phyloP scores from a whole-genome alignment of 2,797 vertebrate species.

The Pangasius krempfi region DNA sequence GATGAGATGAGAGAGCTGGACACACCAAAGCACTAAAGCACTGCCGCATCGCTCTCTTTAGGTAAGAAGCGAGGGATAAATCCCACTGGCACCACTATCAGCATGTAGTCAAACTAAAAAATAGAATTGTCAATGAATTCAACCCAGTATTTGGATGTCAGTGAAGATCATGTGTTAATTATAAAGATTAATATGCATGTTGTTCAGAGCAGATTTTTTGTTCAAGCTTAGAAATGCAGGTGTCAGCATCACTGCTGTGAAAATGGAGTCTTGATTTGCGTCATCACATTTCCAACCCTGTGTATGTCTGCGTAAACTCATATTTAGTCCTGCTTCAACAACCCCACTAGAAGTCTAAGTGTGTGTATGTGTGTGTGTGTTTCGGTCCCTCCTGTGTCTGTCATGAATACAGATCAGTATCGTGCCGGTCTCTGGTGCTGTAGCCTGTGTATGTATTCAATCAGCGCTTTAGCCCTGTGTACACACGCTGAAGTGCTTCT shows the following conservation, averaged over 20 bases:
- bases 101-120: neutral
- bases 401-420: slow-evolving; percentile 48
- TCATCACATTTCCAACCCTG: neutral
- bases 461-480: slow-evolving; percentile 56
- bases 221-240: neutral
- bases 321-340: slow-evolving; percentile 46
- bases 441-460: slow-evolving; percentile 48
- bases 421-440: slow-evolving; percentile 29
- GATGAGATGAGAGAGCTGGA: neutral
- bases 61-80: neutral
- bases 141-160: neutral
- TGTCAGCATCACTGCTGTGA: neutral
- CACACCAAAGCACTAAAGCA: neutral
- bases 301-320: slow-evolving; percentile 20
- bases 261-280: neutral
- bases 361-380: neutral
- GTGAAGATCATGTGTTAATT: neutral
- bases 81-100: neutral
- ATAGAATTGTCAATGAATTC: neutral
- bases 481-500: slow-evolving; percentile 52
- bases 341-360: slow-evolving; percentile 36
- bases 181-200: neutral
- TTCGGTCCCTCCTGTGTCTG: neutral
- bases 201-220: neutral
- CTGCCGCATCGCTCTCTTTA: neutral